Evolutionary conservation across 2,888 invertebrate genomes (phyloP), one percentile per base, ranked within the genome.

Genomic region (Tachina grossa): DNA sequence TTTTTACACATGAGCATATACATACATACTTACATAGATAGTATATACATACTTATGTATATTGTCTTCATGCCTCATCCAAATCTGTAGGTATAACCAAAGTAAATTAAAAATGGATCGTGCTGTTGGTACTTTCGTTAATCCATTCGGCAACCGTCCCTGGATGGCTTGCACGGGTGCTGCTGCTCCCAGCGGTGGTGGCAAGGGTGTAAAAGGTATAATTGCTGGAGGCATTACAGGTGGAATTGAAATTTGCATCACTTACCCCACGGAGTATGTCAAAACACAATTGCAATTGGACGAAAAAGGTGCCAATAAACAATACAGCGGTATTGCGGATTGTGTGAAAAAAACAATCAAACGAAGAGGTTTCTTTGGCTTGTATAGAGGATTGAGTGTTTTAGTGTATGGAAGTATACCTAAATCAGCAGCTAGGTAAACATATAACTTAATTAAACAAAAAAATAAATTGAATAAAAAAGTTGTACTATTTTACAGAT

Each of bases 281-380:
- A 99, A 99, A 94, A 99, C 99, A 87, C 99, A 99, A 92, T 94
- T 99, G 86, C 99, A 99, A 92, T 94, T 99, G 88, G 99, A 99
- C 92, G 99, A 99, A 93, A 98, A 98, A 94, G 95, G 92, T 83
- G 91, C 88, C 86, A 90, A 89, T 22, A 93, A 93, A 89, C 90
- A 92, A 85, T 99, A 98, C 93, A 93, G 95, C 11, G 99, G 99
- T 45, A 98, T 98, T 87, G 92, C 92, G 0, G 98, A 99, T 93
- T 98, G 98, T 92, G 96, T 98, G 0, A 96, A 95, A 92, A 97
- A 98, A 93, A 99, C 99, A 2, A 96, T 99, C 0, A 94, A 96
- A 88, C 94, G 94, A 14, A 96, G 97, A 92, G 99, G 99, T 11
- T 94, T 99, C 88, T 94, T 97, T 75, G 99, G 99, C 0, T 94